Evolutionary conservation across 2,113 vertebrate species (phyloP), one percentile per base, ranked within the genome.

Genomic region (Sakesphorus luctuosus): DNA sequence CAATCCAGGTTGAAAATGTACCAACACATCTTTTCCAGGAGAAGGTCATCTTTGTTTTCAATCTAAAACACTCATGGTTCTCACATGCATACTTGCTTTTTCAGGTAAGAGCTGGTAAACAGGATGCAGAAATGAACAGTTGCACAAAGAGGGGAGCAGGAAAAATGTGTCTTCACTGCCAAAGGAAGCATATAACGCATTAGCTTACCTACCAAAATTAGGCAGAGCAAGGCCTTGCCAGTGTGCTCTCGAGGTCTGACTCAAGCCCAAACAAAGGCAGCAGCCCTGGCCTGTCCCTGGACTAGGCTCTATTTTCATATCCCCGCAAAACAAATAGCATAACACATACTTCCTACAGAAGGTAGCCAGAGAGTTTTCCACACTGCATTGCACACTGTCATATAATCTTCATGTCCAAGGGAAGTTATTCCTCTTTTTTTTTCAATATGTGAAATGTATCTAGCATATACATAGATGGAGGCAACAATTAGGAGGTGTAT

Each of bases 271-370:
- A 93, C 35, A 89, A 92, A 88, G 55, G 55, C 33, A 4, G 46
- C 86, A 93, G 72, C 55, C 33, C 56, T 71, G 52, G 35, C 35
- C 50, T 90, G 50, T 89, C 76, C 61, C 72, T 89, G 61, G 33
- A 78, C 76, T 90, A 38, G 56, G 38, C 80, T 93, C 65, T 89
- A 7, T 92, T 95, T 96, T 92, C 89, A 67, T 59, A 55, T 10
- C 14, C 24, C 59, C 68, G 72, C 89, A 93, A 92, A 92, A 96
- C 87, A 90, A 94, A 93, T 94, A 94, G 44, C 15, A 8, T 84
- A 89, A 61, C 91, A 87, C 76, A 52, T 87, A 81, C 68, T 92
- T 94, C 80, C 93, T 92, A 29, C 56, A 59, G 86, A 74, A 87
- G 52, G 44, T 81, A 93, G 80, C 91, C 91, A 95, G 84, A 68